Evolutionary conservation across 64 coral and sea anemone genomes (phyloP).

Genomic region (Montipora foliosa): DNA sequence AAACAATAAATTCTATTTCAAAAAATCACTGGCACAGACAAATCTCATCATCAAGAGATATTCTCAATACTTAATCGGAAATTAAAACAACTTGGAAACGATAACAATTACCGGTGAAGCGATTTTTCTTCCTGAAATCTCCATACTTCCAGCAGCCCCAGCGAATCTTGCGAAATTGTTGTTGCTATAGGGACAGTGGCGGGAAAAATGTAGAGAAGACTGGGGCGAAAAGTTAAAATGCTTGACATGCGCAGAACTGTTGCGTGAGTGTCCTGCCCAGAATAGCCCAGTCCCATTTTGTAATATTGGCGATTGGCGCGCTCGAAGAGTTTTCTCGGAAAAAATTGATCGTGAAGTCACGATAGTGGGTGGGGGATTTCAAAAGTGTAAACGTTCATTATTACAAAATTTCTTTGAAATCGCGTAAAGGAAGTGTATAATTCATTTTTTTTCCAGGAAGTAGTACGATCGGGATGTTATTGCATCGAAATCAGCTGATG

Average conservation of each 20-base stretch:
- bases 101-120: slow-evolving; percentile 10
- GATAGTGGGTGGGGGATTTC: too few species aligned
- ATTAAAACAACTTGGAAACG: neutral
- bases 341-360: too few species aligned
- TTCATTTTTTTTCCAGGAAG: neutral
- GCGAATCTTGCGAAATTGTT: neutral
- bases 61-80: neutral
- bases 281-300: too few species aligned
- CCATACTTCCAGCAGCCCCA: slow-evolving; percentile 1
- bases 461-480: neutral
- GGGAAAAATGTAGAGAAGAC: neutral
- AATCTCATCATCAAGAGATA: neutral
- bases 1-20: too few species aligned
- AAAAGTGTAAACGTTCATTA: neutral
- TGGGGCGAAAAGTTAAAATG: too few species aligned
- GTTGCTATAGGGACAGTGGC: slow-evolving; percentile 12
- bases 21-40: too few species aligned
- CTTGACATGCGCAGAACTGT: too few species aligned
- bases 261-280: too few species aligned
- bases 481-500: neutral
- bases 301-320: too few species aligned
- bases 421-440: neutral
- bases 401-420: neutral
- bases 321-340: too few species aligned
- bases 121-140: slow-evolving; percentile 20